phyloP scores from a whole-genome alignment of 2,797 vertebrate genomes.

The Neostethus bicornis region DNA sequence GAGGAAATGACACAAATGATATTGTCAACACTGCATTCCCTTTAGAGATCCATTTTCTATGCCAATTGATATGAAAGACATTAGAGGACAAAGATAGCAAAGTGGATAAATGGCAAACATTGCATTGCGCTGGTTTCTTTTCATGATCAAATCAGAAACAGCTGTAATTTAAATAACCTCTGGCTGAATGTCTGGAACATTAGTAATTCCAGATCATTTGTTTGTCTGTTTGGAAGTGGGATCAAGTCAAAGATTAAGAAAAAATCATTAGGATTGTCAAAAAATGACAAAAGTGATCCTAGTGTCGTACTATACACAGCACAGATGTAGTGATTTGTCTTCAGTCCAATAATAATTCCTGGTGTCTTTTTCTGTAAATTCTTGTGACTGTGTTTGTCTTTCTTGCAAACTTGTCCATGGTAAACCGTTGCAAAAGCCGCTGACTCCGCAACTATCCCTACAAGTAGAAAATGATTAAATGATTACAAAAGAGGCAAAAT shows the following conservation, averaged over 20 bases:
- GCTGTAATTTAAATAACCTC: not conserved
- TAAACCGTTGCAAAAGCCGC: no score
- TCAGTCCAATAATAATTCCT: no score
- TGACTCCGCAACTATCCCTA: no score
- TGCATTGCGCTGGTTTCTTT: not conserved
- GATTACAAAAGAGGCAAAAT: no score
- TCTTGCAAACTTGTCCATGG: no score
- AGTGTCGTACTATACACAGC: no score
- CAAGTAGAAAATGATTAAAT: no score
- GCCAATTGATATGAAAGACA: conserved; percentile 27
- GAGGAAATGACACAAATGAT: conserved; percentile 39
- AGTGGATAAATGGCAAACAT: not conserved
- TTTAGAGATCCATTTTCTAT: conserved; percentile 13
- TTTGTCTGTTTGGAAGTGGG: not conserved
- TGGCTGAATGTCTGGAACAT: not conserved
- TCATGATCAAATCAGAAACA: not conserved
- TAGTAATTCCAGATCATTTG: not conserved
- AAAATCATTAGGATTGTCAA: no score
- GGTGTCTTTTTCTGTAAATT: no score
- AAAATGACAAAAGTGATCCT: no score
- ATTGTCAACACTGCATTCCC: conserved; percentile 37
- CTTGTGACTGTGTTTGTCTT: no score
- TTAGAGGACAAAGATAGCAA: not conserved
- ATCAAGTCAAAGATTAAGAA: not conserved
- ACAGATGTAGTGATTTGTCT: no score